These are phyloP conservation scores for Phenacoccus solenopsis DNA, from an alignment of 1,140 invertebrate species.

Conservation along the genomic window DNA sequence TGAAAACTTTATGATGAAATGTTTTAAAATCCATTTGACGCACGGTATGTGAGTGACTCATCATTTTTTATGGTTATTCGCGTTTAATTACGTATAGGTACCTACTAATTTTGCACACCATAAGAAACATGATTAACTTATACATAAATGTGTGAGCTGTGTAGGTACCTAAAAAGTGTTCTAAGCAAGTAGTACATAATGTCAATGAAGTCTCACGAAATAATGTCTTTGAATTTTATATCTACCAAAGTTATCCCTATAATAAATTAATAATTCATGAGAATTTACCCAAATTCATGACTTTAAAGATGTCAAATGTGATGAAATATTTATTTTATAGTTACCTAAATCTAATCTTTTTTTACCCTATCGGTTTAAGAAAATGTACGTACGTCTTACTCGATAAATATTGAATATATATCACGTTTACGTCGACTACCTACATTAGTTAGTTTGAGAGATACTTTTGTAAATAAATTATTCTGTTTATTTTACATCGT, in stretches of 20 bases:
- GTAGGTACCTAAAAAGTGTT: not conserved
- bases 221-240: not conserved
- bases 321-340: conserved; percentile 14
- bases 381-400: not conserved
- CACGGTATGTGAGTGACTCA: not conserved
- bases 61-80: not conserved
- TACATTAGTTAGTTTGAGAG: not conserved
- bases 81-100: no score
- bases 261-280: not conserved
- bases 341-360: conserved; percentile 4
- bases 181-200: not conserved
- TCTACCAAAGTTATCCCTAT: not conserved
- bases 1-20: not conserved
- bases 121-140: not conserved
- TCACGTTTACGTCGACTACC: not conserved
- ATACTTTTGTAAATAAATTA: not conserved
- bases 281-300: not conserved
- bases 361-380: not conserved
- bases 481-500: conserved; percentile 4
- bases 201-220: not conserved
- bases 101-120: no score
- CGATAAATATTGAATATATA: no score
- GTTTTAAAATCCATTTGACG: not conserved
- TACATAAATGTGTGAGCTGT: not conserved
- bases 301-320: conserved; percentile 1